phyloP scores from a whole-genome alignment of 1,140 invertebrate species.

The Zaprionus lachaisei region DNA sequence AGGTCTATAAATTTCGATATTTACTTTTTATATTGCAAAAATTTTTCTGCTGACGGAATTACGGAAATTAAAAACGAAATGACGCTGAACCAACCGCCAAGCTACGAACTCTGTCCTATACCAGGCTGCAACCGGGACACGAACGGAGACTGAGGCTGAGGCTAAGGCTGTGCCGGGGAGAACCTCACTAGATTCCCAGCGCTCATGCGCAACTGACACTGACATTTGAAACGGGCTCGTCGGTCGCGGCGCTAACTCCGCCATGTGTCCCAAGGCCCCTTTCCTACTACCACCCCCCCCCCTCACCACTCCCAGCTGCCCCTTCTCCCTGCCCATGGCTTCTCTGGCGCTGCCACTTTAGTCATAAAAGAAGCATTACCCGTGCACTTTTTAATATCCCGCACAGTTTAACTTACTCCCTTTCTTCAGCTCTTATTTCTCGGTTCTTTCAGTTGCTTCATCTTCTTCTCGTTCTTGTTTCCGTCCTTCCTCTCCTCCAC shows the following conservation, averaged over 20 bases:
- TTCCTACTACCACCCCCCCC: neutral
- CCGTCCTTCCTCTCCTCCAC: conserved; percentile 2
- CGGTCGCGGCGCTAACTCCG: neutral
- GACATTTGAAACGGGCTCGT: conserved; percentile 52
- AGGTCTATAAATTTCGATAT: conserved; percentile 85
- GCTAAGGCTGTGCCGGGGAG: neutral
- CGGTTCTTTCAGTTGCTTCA: conserved; percentile 47
- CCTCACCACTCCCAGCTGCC: neutral
- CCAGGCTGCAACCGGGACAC: neutral
- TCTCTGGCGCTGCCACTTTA: conserved; percentile 64
- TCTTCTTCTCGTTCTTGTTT: neutral
- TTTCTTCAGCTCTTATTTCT: neutral
- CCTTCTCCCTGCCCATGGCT: conserved; percentile 11
- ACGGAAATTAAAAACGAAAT: conserved; percentile 85
- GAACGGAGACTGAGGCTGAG: neutral
- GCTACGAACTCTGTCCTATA: neutral
- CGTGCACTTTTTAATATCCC: conserved; percentile 84
- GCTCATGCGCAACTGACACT: conserved; percentile 71
- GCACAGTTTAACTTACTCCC: conserved; percentile 57
- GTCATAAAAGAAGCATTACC: conserved; percentile 80
- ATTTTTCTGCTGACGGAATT: conserved; percentile 84
- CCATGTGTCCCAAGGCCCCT: neutral
- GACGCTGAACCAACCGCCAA: conserved; percentile 63
- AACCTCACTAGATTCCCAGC: conserved; percentile 5
- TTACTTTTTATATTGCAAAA: conserved; percentile 84